These are phyloP conservation scores for Busseola fusca DNA, from an alignment of 2,888 invertebrate species.

Conservation along the genomic window DNA sequence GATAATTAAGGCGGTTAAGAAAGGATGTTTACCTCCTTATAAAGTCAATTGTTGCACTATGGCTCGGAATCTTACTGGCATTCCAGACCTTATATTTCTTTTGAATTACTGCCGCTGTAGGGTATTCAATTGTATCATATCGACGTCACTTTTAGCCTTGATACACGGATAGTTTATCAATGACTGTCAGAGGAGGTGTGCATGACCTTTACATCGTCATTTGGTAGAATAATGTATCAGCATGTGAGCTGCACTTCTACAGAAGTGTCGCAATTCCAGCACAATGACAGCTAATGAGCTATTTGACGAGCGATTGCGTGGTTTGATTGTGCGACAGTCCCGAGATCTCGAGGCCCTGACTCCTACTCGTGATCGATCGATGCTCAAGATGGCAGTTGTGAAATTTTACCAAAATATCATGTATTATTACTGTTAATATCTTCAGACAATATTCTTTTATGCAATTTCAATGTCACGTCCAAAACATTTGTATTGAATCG, in stretches of 20 bases:
- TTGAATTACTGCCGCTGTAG: conserved; percentile 25
- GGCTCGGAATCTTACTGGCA: conserved; percentile 37
- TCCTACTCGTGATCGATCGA: conserved; percentile 58
- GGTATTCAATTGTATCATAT: conserved; percentile 8
- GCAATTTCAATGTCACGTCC: conserved; percentile 56
- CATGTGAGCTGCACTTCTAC: conserved; percentile 26
- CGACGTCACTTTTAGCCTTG: conserved; percentile 57
- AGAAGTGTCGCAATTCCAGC: conserved; percentile 62
- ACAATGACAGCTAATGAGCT: conserved; percentile 77
- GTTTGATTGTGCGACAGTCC: conserved; percentile 68
- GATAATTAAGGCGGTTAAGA: conserved; percentile 5
- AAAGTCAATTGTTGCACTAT: conserved; percentile 22
- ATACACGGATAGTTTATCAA: conserved; percentile 65
- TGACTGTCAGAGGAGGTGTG: conserved; percentile 43
- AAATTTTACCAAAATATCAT: conserved; percentile 56
- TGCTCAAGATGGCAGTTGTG: conserved; percentile 54
- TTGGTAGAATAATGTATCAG: conserved; percentile 41
- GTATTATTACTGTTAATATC: conserved; percentile 42
- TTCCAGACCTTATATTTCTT: conserved; percentile 34
- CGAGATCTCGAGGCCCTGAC: conserved; percentile 72
- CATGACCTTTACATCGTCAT: conserved; percentile 53
- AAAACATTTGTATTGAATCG: conserved; percentile 42
- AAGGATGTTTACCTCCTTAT: conserved; percentile 36
- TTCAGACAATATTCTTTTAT: conserved; percentile 54
- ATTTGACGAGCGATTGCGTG: conserved; percentile 74